Conservation (phyloP, 1,140 invertebrate genomes). For the Eubasilissa regina region DNA sequence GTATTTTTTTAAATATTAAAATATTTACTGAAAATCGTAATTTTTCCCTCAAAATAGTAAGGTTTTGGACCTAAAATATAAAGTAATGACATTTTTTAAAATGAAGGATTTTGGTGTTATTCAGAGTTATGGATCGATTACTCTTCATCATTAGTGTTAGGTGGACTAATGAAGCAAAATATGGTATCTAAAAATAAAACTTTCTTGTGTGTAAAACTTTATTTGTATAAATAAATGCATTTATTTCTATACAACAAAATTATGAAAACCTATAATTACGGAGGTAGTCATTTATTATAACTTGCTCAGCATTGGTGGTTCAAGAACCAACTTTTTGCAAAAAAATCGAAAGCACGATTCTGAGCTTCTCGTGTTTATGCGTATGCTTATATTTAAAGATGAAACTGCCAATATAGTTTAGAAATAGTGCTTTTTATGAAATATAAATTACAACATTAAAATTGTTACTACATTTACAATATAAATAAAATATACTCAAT, state of each 20-base stretch:
- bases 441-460: constrained; percentile 9
- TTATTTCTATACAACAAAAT: constrained; percentile 41
- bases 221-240: constrained; percentile 49
- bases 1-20: too few relatives aligned
- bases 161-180: too few relatives aligned
- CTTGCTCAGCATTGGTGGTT: constrained; percentile 9
- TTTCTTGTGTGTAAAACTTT: constrained; percentile 38
- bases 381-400: constrained; percentile 11
- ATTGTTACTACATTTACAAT: background rate
- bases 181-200: background rate
- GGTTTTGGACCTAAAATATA: too few relatives aligned
- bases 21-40: too few relatives aligned
- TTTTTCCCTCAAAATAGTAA: too few relatives aligned
- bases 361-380: constrained; percentile 25
- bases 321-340: background rate
- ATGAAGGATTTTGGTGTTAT: too few relatives aligned
- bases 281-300: constrained; percentile 44
- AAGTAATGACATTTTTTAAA: too few relatives aligned
- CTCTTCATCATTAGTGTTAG: too few relatives aligned
- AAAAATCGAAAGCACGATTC: constrained; percentile 9
- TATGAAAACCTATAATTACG: constrained; percentile 35
- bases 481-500: too few relatives aligned
- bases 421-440: constrained; percentile 18
- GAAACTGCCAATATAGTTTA: constrained; percentile 1
- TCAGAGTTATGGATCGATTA: too few relatives aligned